Conservation (phyloP, 2,888 invertebrate genomes). For the Lepeophtheirus nordmannii region DNA sequence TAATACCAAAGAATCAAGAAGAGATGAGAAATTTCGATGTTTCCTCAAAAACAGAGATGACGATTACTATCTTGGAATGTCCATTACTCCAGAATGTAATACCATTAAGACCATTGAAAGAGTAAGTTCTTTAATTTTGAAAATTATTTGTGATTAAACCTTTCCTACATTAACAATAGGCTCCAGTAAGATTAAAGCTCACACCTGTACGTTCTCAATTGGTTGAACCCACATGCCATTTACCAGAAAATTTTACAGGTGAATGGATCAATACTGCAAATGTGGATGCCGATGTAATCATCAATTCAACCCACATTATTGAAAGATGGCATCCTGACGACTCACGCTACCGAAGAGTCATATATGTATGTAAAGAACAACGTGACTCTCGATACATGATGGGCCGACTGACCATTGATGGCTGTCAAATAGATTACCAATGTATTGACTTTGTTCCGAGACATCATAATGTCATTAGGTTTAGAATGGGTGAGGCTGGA, state of each 20-base stretch:
- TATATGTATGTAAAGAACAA: slow-evolving; percentile 85
- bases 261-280: slow-evolving; percentile 95
- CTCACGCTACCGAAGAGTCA: slow-evolving; percentile 46
- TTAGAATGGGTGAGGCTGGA: slow-evolving; percentile 68
- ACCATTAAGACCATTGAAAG: slow-evolving; percentile 76
- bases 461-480: slow-evolving; percentile 87
- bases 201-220: slow-evolving; percentile 17
- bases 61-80: slow-evolving; percentile 75
- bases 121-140: slow-evolving; percentile 39
- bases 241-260: slow-evolving; percentile 34
- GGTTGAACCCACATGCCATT: slow-evolving; percentile 14
- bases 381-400: slow-evolving; percentile 82
- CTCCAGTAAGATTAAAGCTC: slow-evolving; percentile 18
- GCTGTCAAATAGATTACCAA: slow-evolving; percentile 89
- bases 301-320: slow-evolving; percentile 90
- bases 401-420: slow-evolving; percentile 88
- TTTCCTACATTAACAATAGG: slow-evolving; percentile 8
- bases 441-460: slow-evolving; percentile 91
- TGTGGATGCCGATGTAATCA: slow-evolving; percentile 78
- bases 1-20: slow-evolving; percentile 84
- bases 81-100: slow-evolving; percentile 84
- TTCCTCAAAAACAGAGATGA: slow-evolving; percentile 86
- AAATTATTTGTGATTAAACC: not conserved
- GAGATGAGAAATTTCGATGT: slow-evolving; percentile 85
- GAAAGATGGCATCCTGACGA: slow-evolving; percentile 89